These are phyloP conservation scores for Minunthozetes semirufus DNA, from an alignment of 2,888 invertebrate species.

Conservation along the genomic window DNA sequence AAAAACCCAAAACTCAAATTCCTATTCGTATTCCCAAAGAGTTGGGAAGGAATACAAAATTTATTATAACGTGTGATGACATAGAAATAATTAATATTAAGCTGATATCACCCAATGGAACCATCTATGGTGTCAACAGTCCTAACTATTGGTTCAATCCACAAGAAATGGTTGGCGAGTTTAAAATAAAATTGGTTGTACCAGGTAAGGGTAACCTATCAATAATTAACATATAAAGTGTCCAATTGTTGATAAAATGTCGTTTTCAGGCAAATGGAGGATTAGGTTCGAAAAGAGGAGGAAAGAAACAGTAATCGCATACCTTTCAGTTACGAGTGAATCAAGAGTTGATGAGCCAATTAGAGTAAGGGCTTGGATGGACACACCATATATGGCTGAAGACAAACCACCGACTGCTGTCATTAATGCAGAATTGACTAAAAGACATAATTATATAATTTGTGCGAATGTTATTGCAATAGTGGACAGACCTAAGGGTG, in stretches of 20 bases:
- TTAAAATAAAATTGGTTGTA: not conserved
- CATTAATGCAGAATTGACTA: slow-evolving; percentile 29
- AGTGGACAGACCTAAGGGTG: slow-evolving; percentile 43
- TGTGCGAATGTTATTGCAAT: slow-evolving; percentile 43
- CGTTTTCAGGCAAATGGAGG: not conserved
- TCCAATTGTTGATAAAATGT: not conserved
- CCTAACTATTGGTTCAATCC: not conserved
- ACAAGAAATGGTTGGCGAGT: not conserved
- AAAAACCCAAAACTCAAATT: slow-evolving; percentile 42
- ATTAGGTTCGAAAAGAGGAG: not conserved
- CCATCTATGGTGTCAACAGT: not conserved
- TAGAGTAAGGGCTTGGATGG: not conserved
- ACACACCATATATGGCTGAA: not conserved
- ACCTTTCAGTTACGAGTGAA: not conserved
- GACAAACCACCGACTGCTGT: not conserved
- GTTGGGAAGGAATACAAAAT: slow-evolving; percentile 44
- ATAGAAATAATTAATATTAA: slow-evolving; percentile 32
- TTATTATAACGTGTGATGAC: slow-evolving; percentile 37
- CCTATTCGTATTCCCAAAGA: slow-evolving; percentile 38
- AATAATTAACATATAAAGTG: not conserved
- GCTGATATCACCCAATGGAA: slow-evolving; percentile 46
- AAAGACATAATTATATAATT: slow-evolving; percentile 43
- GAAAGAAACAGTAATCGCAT: not conserved
- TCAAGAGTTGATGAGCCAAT: slow-evolving; percentile 9
- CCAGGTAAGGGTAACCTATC: not conserved